Evolutionary conservation across 2,797 vertebrate species (phyloP), one percentile per base, ranked within the genome.

Genomic region (Lepus townsendii): DNA sequence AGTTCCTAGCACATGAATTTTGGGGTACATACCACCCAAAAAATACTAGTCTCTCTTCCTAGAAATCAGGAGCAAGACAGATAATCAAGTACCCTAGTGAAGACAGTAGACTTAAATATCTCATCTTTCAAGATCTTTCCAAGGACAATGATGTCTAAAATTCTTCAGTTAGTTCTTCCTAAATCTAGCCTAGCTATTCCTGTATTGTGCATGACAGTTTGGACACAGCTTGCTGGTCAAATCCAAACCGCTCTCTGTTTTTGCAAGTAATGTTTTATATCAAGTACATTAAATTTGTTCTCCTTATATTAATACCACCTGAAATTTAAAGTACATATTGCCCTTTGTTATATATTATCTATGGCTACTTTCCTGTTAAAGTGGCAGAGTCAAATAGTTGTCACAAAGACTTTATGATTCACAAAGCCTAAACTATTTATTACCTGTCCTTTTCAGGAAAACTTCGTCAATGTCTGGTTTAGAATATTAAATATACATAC

Each of bases 391-490:
- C 89, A 26, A 69, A 62, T 60, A 69, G 11, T 50, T 72, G 19
- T 90, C 22, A 72, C 16, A 42, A 38, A 85, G 7, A 71, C 42
- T 16, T 5, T 20, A 72, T 42, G 38, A 71, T 26, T 42, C 20
- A 2, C 24, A 75, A 88, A 89, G 60, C 66, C 35, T 93, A 84
- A 95, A 95, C 79, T 88, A 71, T 71, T 73, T 73, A 79, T 73
- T 90, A 63, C 52, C 32, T 87, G 90, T 24, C 27, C 17, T 86
- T 93, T 76, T 52, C 2, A 66, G 54, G 68, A 72, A 88, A 65
- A 27, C 16, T 71, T 69, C 30, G 16, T 26, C 27, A 82, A 19
- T 30, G 5, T 95, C 47, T 75, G 11, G 20, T 63, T 84, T 83
- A 77, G 13, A 80, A 57, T 95, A 57, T 22, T 27, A 88, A 77